These are phyloP conservation scores for Pinna nobilis DNA, from an alignment of 1,140 invertebrate species.

Conservation along the genomic window DNA sequence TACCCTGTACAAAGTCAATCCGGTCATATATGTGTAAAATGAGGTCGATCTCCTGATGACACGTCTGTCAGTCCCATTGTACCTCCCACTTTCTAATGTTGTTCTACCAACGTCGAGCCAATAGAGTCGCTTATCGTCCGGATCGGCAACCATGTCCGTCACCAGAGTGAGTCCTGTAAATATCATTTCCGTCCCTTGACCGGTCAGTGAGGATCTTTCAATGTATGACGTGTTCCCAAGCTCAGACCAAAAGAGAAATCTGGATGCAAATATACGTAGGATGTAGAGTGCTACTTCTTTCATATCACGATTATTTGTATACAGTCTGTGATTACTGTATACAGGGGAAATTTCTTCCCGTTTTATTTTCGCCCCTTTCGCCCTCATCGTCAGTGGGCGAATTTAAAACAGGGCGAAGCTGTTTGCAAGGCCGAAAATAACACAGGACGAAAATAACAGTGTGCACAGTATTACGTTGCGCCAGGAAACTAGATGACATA, in stretches of 20 bases:
- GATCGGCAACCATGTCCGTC: conserved; percentile 19
- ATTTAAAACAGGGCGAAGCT: too few relatives aligned
- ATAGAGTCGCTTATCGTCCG: conserved; percentile 5
- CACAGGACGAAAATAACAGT: too few relatives aligned
- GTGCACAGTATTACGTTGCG: too few relatives aligned
- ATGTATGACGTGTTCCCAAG: conserved; percentile 92
- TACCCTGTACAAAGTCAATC: conserved; percentile 12
- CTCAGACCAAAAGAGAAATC: conserved; percentile 80
- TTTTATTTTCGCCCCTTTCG: too few relatives aligned
- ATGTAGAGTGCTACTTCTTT: too few relatives aligned
- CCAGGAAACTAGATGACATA: too few relatives aligned
- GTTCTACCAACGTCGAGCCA: conserved; percentile 24
- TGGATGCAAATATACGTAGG: conserved; percentile 33
- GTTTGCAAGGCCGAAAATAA: too few relatives aligned
- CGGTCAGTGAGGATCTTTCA: conserved; percentile 89
- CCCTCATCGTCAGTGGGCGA: too few relatives aligned
- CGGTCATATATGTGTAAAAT: conserved; percentile 5
- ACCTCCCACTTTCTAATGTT: conserved; percentile 11
- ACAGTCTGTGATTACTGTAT: too few relatives aligned
- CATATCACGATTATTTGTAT: too few relatives aligned
- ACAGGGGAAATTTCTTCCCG: too few relatives aligned
- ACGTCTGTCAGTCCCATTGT: conserved; percentile 24
- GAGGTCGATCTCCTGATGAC: conserved; percentile 8
- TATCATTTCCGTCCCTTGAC: conserved; percentile 80
- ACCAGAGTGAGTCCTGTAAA: conserved; percentile 1